phyloP scores from a whole-genome alignment of 2,113 vertebrate species.

The Ciconia stormi region DNA sequence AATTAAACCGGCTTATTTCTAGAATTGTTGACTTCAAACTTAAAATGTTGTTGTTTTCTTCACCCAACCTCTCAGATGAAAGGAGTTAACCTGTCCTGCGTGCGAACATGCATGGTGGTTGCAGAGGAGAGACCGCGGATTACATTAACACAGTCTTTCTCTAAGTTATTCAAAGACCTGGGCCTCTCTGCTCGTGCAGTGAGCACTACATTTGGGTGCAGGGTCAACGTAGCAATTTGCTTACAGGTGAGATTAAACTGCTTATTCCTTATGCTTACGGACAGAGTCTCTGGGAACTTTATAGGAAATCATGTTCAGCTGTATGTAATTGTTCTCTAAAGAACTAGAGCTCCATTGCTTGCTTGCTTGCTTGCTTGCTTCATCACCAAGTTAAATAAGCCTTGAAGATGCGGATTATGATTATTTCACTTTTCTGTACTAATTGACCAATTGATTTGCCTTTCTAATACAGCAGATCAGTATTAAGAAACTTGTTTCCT shows the following conservation, averaged over 20 bases:
- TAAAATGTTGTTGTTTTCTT: neutral
- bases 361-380: neutral
- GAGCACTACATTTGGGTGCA: constrained; percentile 96
- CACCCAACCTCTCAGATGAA: constrained; percentile 72
- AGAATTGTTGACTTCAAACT: neutral
- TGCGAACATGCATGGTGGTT: constrained; percentile 96
- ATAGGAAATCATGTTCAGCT: neutral
- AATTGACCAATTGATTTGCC: neutral
- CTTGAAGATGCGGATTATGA: neutral
- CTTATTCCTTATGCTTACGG: neutral
- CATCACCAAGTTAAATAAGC: neutral
- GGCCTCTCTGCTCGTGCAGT: constrained; percentile 91
- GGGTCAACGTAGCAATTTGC: constrained; percentile 94
- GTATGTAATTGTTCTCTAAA: neutral
- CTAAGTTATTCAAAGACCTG: constrained; percentile 95
- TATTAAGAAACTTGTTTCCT: neutral
- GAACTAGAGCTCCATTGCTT: neutral
- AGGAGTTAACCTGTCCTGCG: constrained; percentile 92
- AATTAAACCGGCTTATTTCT: neutral
- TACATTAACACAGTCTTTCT: constrained; percentile 90
- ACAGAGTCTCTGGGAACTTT: neutral
- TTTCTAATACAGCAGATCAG: neutral
- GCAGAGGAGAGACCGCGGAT: constrained; percentile 94
- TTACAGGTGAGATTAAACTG: constrained; percentile 84
- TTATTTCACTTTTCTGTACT: neutral